Evolutionary conservation across 2,113 vertebrate genomes (phyloP).

Genomic region (Oryctolagus cuniculus): DNA sequence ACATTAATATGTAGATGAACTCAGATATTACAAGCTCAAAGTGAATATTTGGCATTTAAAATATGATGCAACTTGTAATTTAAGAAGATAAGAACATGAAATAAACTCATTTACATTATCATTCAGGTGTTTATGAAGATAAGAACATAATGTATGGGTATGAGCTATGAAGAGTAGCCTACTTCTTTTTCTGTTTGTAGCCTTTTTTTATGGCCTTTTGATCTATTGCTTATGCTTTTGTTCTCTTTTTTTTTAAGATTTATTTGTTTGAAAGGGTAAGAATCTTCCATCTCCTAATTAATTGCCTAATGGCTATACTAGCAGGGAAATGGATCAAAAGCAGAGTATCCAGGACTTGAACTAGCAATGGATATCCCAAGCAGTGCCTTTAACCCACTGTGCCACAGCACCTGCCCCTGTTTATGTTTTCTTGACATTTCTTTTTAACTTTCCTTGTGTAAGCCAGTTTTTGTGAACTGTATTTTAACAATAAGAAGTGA

Average conservation of each 20-base stretch:
- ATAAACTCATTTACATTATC: not conserved
- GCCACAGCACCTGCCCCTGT: too few species aligned
- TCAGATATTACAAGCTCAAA: not conserved
- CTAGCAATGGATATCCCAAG: too few species aligned
- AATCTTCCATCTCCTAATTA: too few species aligned
- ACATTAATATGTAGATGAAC: not conserved
- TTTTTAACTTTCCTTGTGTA: slow-evolving; percentile 11
- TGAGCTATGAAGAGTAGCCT: not conserved
- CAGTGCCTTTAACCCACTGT: too few species aligned
- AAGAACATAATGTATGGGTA: not conserved
- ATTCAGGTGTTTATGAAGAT: not conserved
- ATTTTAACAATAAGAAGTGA: slow-evolving; percentile 25
- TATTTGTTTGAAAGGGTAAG: too few species aligned
- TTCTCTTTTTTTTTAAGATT: not conserved
- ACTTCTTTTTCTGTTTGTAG: slow-evolving; percentile 19
- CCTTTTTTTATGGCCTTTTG: not conserved
- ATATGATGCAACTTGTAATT: not conserved
- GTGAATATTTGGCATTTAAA: slow-evolving; percentile 36
- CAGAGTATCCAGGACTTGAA: too few species aligned
- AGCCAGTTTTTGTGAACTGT: not conserved
- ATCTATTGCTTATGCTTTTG: not conserved
- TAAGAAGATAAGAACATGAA: not conserved
- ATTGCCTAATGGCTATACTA: too few species aligned
- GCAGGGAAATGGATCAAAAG: too few species aligned
- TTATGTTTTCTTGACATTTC: not conserved